Evolutionary conservation across 1,140 invertebrate genomes (phyloP), one percentile per base, ranked within the genome.

Genomic region (Acromyrmex heyeri): DNA sequence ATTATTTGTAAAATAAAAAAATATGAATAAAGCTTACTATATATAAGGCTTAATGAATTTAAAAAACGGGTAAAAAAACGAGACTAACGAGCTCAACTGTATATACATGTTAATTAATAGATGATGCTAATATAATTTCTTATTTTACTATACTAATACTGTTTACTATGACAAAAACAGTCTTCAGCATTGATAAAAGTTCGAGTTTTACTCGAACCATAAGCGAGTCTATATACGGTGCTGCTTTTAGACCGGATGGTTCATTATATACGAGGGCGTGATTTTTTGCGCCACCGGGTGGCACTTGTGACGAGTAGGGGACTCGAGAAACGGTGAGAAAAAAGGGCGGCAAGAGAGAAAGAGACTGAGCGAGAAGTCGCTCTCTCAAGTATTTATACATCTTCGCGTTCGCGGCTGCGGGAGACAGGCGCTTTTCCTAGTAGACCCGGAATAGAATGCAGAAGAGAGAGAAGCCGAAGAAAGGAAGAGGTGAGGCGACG

Each of bases 401-500:
- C 86, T 34, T 85, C 57, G 90, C 79, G 91, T 87, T 79, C 55
- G 48, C 79, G 88, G 83, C 79, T 87, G 90, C 85, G 55, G 62
- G 69, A 86, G 91, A 89, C 88, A 88, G 83, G 86, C 73, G 86
- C 89, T 90, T 93, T 93, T 93, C 92, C 91, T 92, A 90, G 92
- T 93, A 93, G 76, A 93, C 92, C 91, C 89, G 91, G 92, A 93
- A 93, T 93, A 93, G 92, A 48, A 91, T 88, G 70, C 69, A 57
- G 24, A 10, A 27, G 65, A 30, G 72, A n/a, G 18, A 88, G 55
- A 73, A 16, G 59, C 34, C 24, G 86, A 83, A 75, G 81, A 79
- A 83, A 81, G 69, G 79, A 72, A 59, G 27, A 30, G 2, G 27
- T 30, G 86, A 55, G 53, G n/a, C 38, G 7, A 72, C 61, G 18